phyloP scores from a whole-genome alignment of 2,888 invertebrate species.

The Globia sparganii region DNA sequence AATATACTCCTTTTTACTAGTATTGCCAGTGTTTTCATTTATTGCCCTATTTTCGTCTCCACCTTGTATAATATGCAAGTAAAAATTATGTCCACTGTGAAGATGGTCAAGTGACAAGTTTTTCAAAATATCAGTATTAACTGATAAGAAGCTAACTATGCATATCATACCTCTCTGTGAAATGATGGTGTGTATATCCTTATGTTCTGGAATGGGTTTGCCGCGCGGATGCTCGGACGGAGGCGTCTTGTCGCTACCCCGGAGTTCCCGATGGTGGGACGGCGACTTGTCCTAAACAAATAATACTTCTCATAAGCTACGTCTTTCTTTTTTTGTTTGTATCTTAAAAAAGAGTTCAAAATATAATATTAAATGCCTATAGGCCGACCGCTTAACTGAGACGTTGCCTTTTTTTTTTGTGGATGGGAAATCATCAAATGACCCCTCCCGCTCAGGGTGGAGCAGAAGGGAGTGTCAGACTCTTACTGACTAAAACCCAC shows the following conservation, averaged over 20 bases:
- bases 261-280: slow-evolving; percentile 70
- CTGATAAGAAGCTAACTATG: neutral
- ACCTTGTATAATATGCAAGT: no score
- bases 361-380: neutral
- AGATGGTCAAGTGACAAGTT: no score
- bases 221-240: slow-evolving; percentile 70
- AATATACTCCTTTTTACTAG: no score
- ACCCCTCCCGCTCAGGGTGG: no score
- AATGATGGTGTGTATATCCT: slow-evolving; percentile 61
- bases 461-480: no score
- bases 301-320: neutral
- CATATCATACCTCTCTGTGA: slow-evolving; percentile 65
- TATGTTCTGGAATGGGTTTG: slow-evolving; percentile 66
- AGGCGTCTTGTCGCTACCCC: slow-evolving; percentile 70
- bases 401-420: no score
- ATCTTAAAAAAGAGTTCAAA: neutral
- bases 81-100: no score
- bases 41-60: no score
- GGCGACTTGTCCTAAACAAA: slow-evolving; percentile 79
- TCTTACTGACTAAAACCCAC: no score
- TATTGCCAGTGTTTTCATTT: no score
- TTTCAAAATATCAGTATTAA: neutral
- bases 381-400: no score
- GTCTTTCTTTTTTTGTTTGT: neutral
- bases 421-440: no score